Conservation (phyloP, 2,888 invertebrate species). For the Carcina quercana region DNA sequence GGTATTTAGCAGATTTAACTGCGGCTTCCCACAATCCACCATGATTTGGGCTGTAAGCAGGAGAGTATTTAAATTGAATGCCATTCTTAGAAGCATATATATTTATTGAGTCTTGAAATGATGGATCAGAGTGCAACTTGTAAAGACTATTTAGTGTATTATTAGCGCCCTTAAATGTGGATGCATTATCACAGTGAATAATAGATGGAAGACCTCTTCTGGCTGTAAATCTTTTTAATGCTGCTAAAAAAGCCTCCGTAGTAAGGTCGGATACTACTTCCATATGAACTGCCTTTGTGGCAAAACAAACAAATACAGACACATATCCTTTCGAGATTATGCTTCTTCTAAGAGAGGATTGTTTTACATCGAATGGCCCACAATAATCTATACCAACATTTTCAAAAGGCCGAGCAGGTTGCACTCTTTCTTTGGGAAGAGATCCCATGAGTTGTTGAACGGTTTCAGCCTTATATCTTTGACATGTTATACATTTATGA, state of each 20-base stretch:
- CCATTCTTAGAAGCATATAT: too few relatives aligned
- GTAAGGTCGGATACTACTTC: neutral
- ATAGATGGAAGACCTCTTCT: conserved; percentile 8
- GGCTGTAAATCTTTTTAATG: conserved; percentile 5
- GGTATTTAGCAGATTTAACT: too few relatives aligned
- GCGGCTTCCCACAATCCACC: too few relatives aligned
- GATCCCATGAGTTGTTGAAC: conserved; percentile 14
- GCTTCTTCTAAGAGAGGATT: conserved; percentile 10
- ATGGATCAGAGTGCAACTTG: too few relatives aligned
- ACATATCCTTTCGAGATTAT: conserved; percentile 15
- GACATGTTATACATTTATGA: conserved; percentile 12
- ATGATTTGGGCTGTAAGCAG: too few relatives aligned
- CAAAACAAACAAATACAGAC: conserved; percentile 8
- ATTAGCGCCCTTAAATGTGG: neutral
- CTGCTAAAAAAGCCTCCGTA: neutral
- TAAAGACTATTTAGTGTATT: too few relatives aligned
- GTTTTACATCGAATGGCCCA: conserved; percentile 15
- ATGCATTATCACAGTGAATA: conserved; percentile 7
- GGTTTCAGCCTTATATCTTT: conserved; percentile 8
- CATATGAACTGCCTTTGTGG: neutral
- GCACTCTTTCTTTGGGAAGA: conserved; percentile 6
- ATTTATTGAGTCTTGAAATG: too few relatives aligned
- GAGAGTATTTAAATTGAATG: too few relatives aligned
- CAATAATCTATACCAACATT: conserved; percentile 15
- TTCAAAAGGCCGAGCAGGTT: conserved; percentile 13